Base-by-base conservation (phyloP, 2,797 vertebrate species). In the Bucorvus abyssinicus region DNA sequence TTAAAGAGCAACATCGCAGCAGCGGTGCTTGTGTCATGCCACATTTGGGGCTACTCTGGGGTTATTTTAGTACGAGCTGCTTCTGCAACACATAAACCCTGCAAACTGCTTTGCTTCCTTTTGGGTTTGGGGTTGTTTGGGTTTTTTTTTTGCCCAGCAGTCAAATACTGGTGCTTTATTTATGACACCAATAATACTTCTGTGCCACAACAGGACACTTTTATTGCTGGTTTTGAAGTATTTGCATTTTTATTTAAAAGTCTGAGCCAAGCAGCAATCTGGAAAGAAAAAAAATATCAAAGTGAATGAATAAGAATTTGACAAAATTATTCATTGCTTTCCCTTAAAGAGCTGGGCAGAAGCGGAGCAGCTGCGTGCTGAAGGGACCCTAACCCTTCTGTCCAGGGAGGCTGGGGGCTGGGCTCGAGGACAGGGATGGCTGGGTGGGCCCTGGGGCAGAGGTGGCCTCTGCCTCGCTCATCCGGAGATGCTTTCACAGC, bases 231-330 rank as follows among this genome's bases (percentile, higher is more conserved):
- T 36, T 93, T 84, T 74, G 82, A 83, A 79, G 27, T 75, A 87
- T 94, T 89, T 93, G 63, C 73, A 75, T 93, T 94, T 89, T 81
- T 77, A 89, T 91, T 84, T 93, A 65, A 42, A 89, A 84, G 26
- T 53, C 49, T 21, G 57, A 94, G 61, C 53, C 61, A 78, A 70
- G 60, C 70, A 57, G 45, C 50, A 56, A 80, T 71, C 34, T 32
- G 32, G 42, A 30, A 77, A 30, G 30, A 73, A 52, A 38, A 34
- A 38, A 26, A 78, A 34, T 2, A 65, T 27, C n/a, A 8, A 52
- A 38, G 8, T 0, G 2, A 83, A 83, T 79, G 83, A 80, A 32
- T 38, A 76, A 47, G 49, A 60, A 57, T 53, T 57, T 63, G 64
- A 53, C 29, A 57, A 78, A 82, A 60, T 34, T 26, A 23, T 5